Conservation (phyloP, 1,140 invertebrate genomes). For the Contarinia nasturtii region DNA sequence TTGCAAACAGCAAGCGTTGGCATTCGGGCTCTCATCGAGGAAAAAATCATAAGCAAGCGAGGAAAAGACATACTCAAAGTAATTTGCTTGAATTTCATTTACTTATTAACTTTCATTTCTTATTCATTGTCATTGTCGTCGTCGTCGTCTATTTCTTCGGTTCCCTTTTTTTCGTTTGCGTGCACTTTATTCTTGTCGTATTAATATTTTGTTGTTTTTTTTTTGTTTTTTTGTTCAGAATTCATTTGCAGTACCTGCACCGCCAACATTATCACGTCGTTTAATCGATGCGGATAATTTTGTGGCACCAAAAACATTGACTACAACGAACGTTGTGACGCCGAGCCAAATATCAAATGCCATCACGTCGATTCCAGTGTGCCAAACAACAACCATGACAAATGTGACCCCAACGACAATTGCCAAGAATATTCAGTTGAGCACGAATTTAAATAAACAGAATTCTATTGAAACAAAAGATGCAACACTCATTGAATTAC, state of each 20-base stretch:
- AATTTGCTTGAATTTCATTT: conserved; percentile 2
- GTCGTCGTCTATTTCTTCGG: too few species aligned
- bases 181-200: too few species aligned
- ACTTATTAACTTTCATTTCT: neutral
- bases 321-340: neutral
- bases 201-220: neutral
- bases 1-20: conserved; percentile 74
- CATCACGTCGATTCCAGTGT: conserved; percentile 9
- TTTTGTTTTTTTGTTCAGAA: conserved; percentile 9
- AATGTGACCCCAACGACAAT: conserved; percentile 7
- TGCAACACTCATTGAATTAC: conserved; percentile 34
- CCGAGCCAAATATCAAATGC: conserved; percentile 9
- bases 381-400: conserved; percentile 17
- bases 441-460: too few species aligned
- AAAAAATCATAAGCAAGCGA: conserved; percentile 76
- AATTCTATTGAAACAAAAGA: conserved; percentile 24
- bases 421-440: neutral
- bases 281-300: conserved; percentile 20
- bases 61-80: conserved; percentile 12
- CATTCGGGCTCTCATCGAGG: conserved; percentile 71
- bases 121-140: too few species aligned
- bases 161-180: too few species aligned
- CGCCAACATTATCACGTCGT: conserved; percentile 16
- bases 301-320: conserved; percentile 14
- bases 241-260: conserved; percentile 22